Conservation (phyloP, 2,797 vertebrate genomes). For the Zalophus californianus region DNA sequence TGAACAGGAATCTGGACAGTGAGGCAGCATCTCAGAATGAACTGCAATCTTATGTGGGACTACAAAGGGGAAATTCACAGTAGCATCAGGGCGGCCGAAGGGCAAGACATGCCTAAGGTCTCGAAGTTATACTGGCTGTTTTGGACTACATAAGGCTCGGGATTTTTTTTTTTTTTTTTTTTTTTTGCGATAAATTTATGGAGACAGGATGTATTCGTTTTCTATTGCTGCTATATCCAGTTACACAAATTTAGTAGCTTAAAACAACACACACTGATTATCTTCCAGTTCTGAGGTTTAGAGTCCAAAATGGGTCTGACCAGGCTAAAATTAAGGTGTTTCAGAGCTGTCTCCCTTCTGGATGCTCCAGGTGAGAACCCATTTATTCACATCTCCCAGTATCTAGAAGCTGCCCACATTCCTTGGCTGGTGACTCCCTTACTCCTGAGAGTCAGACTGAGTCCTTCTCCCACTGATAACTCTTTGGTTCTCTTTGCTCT, state of each 20-base stretch:
- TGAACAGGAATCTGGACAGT: neutral
- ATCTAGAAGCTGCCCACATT: neutral
- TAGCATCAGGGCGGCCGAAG: rapidly evolving
- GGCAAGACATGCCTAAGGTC: neutral
- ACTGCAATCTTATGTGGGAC: neutral
- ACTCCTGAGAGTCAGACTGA: neutral
- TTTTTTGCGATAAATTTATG: neutral
- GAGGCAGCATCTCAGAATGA: neutral
- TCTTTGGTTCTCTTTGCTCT: neutral
- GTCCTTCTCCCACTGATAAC: neutral
- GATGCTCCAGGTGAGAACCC: neutral
- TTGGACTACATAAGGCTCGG: neutral
- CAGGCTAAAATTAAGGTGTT: neutral
- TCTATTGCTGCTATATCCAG: neutral
- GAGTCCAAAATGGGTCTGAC: neutral
- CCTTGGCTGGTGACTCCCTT: neutral
- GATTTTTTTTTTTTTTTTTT: neutral
- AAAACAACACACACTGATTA: neutral
- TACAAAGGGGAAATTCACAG: neutral
- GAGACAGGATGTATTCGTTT: neutral
- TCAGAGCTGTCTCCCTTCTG: neutral
- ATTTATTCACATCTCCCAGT: neutral
- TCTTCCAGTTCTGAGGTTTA: neutral
- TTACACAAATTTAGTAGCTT: neutral
- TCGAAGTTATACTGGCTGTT: neutral